These are phyloP conservation scores for Luidia sarsii DNA, from an alignment of 53 echinoderm and acorn worm genomes.

Conservation along the genomic window DNA sequence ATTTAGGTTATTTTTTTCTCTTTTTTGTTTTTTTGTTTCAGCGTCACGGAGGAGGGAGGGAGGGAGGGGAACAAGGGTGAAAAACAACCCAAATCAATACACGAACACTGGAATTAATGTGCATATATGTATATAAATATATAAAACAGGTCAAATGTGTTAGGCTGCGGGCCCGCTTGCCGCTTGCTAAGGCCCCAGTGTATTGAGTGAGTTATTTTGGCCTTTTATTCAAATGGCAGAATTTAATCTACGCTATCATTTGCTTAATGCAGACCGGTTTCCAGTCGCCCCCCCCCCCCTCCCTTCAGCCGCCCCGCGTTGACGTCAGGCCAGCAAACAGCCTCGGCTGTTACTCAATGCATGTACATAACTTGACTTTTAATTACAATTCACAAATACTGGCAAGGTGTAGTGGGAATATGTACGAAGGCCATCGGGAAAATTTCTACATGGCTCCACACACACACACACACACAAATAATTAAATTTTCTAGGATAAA, in stretches of 20 bases:
- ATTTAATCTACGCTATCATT: constrained; percentile 57
- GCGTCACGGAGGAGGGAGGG: not conserved
- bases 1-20: not conserved
- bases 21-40: not conserved
- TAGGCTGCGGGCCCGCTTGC: constrained; percentile 7
- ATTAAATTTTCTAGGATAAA: constrained; percentile 17
- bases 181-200: not conserved
- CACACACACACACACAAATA: not conserved
- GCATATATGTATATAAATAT: no score
- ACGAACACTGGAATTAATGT: constrained; percentile 46
- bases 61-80: not conserved
- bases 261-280: constrained; percentile 39
- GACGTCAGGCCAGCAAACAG: constrained; percentile 40
- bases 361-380: constrained; percentile 52
- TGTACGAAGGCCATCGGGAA: constrained; percentile 24
- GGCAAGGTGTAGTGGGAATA: not conserved
- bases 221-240: constrained; percentile 33
- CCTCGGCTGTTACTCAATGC: constrained; percentile 27
- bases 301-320: no score
- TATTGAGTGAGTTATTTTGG: not conserved
- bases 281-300: no score
- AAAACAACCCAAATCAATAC: constrained; percentile 57
- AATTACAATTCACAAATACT: constrained; percentile 51
- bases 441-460: not conserved
- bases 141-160: constrained; percentile 49